phyloP scores from a whole-genome alignment of 2,797 vertebrate species.

The Varecia variegata region DNA sequence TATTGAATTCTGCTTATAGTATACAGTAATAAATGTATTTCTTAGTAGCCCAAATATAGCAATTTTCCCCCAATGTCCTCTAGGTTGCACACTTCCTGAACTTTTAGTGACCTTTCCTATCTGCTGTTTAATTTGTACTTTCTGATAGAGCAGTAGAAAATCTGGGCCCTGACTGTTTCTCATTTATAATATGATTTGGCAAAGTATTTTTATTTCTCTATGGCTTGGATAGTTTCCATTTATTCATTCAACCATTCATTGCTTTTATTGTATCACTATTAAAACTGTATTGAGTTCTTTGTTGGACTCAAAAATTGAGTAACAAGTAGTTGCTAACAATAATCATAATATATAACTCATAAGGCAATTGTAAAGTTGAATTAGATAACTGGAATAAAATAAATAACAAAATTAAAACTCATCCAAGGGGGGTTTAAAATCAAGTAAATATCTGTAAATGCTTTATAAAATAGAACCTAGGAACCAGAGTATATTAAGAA shows the following conservation, averaged over 20 bases:
- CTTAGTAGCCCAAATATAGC: background rate
- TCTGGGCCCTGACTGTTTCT: background rate
- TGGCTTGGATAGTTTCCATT: background rate
- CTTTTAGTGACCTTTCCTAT: background rate
- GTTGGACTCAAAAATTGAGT: background rate
- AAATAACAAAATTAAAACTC: background rate
- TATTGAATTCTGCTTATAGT: background rate
- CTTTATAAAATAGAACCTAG: background rate
- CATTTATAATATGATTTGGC: background rate
- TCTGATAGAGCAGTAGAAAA: background rate
- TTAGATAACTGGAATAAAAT: background rate
- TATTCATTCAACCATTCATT: background rate
- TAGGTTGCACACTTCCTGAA: background rate
- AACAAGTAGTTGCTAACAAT: background rate
- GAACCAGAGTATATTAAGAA: background rate
- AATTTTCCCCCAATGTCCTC: background rate
- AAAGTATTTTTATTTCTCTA: background rate
- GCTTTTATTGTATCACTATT: constrained; percentile 21
- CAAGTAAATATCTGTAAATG: background rate
- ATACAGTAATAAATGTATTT: background rate
- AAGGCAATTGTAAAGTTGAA: background rate
- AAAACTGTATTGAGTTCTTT: constrained; percentile 22
- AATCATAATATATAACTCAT: background rate
- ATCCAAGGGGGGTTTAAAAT: background rate
- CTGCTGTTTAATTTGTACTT: background rate